These are phyloP conservation scores for Girardia tigrina DNA, from an alignment of 2,888 invertebrate species.

Conservation along the genomic window DNA sequence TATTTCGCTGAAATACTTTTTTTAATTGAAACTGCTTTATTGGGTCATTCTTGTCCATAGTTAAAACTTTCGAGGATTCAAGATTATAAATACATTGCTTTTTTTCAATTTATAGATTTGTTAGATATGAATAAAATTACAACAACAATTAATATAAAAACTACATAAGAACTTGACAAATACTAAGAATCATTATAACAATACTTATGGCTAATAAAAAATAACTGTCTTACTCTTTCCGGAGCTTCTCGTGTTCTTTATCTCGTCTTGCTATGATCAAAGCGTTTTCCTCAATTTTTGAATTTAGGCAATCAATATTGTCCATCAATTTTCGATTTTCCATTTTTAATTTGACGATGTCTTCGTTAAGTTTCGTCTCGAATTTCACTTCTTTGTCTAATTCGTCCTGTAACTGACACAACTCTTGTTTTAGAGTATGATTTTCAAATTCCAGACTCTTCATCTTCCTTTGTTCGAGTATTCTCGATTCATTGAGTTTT, in stretches of 20 bases:
- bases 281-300: not conserved
- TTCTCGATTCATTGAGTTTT: not conserved
- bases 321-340: not conserved
- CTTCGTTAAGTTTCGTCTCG: not conserved
- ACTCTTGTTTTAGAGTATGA: not conserved
- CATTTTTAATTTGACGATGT: not conserved
- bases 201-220: no score
- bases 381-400: not conserved
- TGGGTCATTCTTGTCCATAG: no score
- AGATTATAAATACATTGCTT: no score
- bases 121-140: no score
- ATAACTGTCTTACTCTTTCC: slow-evolving; percentile 9
- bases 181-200: no score
- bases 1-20: no score
- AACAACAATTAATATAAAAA: no score
- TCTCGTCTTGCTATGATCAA: not conserved
- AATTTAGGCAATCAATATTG: not conserved
- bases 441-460: not conserved
- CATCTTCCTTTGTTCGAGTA: not conserved
- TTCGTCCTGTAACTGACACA: not conserved
- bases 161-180: no score
- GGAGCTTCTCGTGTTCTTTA: not conserved
- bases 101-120: no score
- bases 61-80: no score
- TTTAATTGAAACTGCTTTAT: no score